phyloP scores from a whole-genome alignment of 2,113 vertebrate genomes.

The Boulengeromyrus knoepffleri region DNA sequence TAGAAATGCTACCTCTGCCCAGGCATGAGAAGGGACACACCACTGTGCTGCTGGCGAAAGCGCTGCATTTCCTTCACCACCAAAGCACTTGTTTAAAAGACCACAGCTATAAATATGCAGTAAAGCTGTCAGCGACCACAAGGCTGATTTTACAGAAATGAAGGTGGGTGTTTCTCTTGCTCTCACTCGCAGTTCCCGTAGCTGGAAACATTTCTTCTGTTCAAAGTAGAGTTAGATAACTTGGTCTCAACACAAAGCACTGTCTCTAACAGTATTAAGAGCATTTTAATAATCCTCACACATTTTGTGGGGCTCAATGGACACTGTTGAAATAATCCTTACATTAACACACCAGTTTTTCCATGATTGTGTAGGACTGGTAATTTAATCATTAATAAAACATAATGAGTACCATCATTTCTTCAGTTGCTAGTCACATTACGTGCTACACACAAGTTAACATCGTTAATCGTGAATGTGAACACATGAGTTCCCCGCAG shows the following conservation, averaged over 20 bases:
- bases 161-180: neutral
- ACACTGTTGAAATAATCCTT: neutral
- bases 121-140: neutral
- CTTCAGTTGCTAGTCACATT: neutral
- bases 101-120: neutral
- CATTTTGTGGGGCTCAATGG: neutral
- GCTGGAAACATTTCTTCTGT: neutral
- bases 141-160: constrained; percentile 7
- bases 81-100: neutral
- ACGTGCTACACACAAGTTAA: neutral
- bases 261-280: neutral
- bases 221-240: neutral
- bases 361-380: neutral
- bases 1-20: constrained; percentile 3
- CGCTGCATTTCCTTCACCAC: neutral
- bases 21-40: neutral
- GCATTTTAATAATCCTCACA: neutral
- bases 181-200: neutral
- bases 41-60: neutral
- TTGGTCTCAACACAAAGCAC: neutral
- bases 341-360: neutral
- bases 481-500: neutral
- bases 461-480: neutral
- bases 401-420: neutral
- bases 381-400: neutral